Conservation (phyloP, 2,797 vertebrate species). For the Enteromius treurensis region DNA sequence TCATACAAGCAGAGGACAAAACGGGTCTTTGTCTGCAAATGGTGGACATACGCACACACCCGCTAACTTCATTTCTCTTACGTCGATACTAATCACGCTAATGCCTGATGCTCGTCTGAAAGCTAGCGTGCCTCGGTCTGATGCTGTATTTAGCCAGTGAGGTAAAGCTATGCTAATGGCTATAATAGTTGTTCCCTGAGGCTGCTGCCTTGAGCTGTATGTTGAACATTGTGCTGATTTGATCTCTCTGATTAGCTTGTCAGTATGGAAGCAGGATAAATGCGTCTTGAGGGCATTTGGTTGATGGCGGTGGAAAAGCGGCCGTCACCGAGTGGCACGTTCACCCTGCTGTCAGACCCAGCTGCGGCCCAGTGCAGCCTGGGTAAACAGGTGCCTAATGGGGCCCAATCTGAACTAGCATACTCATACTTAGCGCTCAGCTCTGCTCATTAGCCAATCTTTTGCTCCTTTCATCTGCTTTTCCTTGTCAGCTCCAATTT, state of each 20-base stretch:
- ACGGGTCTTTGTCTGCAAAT: constrained; percentile 28
- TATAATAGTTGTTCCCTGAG: constrained; percentile 40
- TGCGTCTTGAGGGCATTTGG: constrained; percentile 56
- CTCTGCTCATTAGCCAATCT: constrained; percentile 68
- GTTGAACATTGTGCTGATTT: constrained; percentile 32
- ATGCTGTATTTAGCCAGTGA: constrained; percentile 36
- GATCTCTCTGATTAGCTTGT: constrained; percentile 46
- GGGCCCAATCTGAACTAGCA: constrained; percentile 53
- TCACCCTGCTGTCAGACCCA: constrained; percentile 57
- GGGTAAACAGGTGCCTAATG: constrained; percentile 73
- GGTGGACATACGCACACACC: constrained; percentile 24
- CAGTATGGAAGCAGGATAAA: constrained; percentile 46
- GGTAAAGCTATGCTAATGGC: constrained; percentile 43
- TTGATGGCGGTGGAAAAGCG: constrained; percentile 60
- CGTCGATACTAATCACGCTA: constrained; percentile 16
- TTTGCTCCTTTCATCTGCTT: constrained; percentile 73
- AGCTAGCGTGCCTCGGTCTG: background rate
- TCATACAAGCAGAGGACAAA: constrained; percentile 33
- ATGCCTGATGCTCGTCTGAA: constrained; percentile 21
- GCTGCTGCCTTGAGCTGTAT: constrained; percentile 17
- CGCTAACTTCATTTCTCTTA: constrained; percentile 25
- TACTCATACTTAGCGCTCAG: constrained; percentile 66
- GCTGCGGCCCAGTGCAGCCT: constrained; percentile 55
- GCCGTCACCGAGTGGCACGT: constrained; percentile 65
- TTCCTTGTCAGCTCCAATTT: constrained; percentile 77